Evolutionary conservation across 2,888 invertebrate genomes (phyloP), one percentile per base, ranked within the genome.

Genomic region (Syrphus vitripennis): DNA sequence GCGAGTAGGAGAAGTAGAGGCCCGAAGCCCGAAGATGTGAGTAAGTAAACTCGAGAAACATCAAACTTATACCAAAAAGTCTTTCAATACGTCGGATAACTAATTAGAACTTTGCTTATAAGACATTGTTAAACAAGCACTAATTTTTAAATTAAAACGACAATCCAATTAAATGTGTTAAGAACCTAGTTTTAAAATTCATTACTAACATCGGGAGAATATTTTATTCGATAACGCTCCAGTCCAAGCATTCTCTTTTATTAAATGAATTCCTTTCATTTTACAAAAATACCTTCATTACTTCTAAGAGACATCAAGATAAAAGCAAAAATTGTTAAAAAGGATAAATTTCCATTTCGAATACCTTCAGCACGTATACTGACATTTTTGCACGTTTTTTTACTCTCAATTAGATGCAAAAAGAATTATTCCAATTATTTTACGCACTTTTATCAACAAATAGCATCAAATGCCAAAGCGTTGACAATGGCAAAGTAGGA

Each of bases 331-430:
- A 59, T 6, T 16, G n/a, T 31, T 29, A 57, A 31, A 40, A 42
- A 65, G 63, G 19, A n/a, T 42, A 6, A 65, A 48, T 65, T 65
- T 61, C 16, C 37, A 69, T 81, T 55, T 40, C 19, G 29, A 78
- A 63, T 70, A 61, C 48, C 31, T 55, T 42, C 14, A 3, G 9
- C 10, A 53, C 10, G 14, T 12, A 21, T 19, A 53, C 53, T 21
- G 6, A 55, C 61, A 81, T 63, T 76, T 70, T 76, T 70, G 55
- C 76, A 81, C 83, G 78, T 78, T 78, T 74, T n/a, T 63, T 59
- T 61, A 21, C 45, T 50, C 55, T 42, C 69, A 83, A 83, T 78
- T 69, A 69, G 53, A 69, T 37, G 61, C 53, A 50, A 40, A n/a
- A 67, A 67, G 65, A 76, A 53, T 40, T 45, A 53, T 57, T 69